Conservation (phyloP, 1,140 invertebrate species). For the Oncopeltus fasciatus region DNA sequence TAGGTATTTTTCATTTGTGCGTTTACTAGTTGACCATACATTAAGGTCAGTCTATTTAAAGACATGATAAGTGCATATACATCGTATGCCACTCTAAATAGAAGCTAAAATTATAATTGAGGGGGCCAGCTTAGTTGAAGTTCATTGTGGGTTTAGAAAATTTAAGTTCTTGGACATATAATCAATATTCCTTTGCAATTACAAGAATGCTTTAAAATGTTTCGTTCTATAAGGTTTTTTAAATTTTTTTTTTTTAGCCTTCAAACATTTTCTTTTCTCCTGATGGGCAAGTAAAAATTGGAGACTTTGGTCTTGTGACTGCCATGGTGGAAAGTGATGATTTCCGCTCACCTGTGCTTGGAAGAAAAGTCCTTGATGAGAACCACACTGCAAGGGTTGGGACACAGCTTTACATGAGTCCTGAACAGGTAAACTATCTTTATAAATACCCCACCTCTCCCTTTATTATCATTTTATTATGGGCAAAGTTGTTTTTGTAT, state of each 20-base stretch:
- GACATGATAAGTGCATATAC: no score
- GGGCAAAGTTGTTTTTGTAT: no score
- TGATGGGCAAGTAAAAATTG: slow-evolving; percentile 83
- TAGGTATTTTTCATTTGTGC: no score
- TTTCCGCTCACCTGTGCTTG: slow-evolving; percentile 18
- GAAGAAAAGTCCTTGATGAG: slow-evolving; percentile 20
- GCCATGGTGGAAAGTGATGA: slow-evolving; percentile 42
- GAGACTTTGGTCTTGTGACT: slow-evolving; percentile 92
- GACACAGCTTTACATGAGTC: slow-evolving; percentile 93
- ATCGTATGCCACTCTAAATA: no score
- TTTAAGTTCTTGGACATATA: background rate
- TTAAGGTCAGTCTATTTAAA: no score
- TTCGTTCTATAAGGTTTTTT: background rate
- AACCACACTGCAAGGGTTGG: slow-evolving; percentile 58
- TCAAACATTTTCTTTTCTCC: slow-evolving; percentile 91
- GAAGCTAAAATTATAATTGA: no score
- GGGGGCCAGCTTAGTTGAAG: no score
- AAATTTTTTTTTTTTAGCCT: slow-evolving; percentile 42
- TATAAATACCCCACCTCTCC: no score
- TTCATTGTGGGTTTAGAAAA: background rate
- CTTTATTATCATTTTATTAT: no score
- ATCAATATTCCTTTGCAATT: background rate
- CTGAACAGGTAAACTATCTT: slow-evolving; percentile 77
- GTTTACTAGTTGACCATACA: no score
- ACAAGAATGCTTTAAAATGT: no score